Evolutionary conservation across 2,888 invertebrate genomes (phyloP).

Genomic region (Clusia tigrina): DNA sequence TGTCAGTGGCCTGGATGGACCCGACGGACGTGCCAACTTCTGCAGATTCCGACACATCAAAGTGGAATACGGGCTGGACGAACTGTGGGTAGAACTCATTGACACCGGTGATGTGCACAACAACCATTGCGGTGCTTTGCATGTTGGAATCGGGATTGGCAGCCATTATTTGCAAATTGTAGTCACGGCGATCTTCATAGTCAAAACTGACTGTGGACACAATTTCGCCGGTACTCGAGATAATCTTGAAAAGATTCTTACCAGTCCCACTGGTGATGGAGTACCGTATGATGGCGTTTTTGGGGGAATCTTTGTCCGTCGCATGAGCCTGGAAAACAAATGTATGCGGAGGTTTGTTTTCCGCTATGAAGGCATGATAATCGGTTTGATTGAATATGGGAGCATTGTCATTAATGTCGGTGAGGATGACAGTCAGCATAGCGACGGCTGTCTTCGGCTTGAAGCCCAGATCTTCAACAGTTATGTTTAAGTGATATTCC

Average conservation of each 20-base stretch:
- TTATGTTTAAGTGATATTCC: slow-evolving; percentile 86
- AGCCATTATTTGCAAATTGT: slow-evolving; percentile 80
- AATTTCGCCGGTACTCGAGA: slow-evolving; percentile 78
- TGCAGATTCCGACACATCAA: slow-evolving; percentile 92
- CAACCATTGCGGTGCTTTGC: slow-evolving; percentile 76
- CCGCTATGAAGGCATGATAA: slow-evolving; percentile 81
- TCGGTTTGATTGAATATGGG: slow-evolving; percentile 82
- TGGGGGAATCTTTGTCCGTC: slow-evolving; percentile 85
- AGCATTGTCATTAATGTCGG: slow-evolving; percentile 93
- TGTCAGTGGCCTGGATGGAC: slow-evolving; percentile 85
- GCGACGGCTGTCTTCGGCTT: slow-evolving; percentile 79
- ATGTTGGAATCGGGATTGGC: slow-evolving; percentile 86
- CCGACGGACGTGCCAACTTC: slow-evolving; percentile 86
- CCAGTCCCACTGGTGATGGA: slow-evolving; percentile 80
- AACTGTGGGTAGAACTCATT: slow-evolving; percentile 91
- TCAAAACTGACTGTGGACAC: slow-evolving; percentile 81
- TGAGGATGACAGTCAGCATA: slow-evolving; percentile 83
- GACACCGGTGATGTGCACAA: slow-evolving; percentile 81
- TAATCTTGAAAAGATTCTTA: slow-evolving; percentile 79
- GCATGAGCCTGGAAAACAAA: slow-evolving; percentile 80
- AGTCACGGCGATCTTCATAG: slow-evolving; percentile 82
- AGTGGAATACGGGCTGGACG: slow-evolving; percentile 87
- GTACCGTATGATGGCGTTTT: slow-evolving; percentile 86
- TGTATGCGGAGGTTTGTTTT: slow-evolving; percentile 81
- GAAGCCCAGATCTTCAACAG: slow-evolving; percentile 86